These are phyloP conservation scores for Psix sp. DNA, from an alignment of 1,140 invertebrate genomes.

Conservation along the genomic window DNA sequence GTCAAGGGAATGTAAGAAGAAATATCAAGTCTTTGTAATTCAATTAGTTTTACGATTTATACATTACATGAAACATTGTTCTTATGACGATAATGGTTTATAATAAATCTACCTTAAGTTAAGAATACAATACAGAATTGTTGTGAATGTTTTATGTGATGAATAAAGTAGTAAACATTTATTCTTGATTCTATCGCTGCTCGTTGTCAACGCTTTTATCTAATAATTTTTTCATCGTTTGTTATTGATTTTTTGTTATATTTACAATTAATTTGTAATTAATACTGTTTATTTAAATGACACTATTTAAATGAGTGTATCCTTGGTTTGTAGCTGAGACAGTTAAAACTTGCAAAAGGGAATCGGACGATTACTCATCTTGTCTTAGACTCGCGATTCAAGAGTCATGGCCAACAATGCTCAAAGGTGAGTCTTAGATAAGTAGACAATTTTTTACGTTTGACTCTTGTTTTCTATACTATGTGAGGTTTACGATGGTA, in stretches of 20 bases:
- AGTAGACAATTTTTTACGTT: slow-evolving; percentile 13
- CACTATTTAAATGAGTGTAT: slow-evolving; percentile 21
- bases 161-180: no score
- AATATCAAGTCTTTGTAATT: neutral
- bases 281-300: slow-evolving; percentile 5
- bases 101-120: no score
- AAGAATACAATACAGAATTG: no score
- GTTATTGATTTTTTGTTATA: slow-evolving; percentile 4
- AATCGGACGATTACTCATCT: slow-evolving; percentile 68
- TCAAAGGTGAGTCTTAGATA: slow-evolving; percentile 64
- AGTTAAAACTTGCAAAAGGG: slow-evolving; percentile 69
- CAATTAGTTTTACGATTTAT: neutral
- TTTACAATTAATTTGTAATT: slow-evolving; percentile 5
- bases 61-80: no score
- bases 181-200: no score
- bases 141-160: no score
- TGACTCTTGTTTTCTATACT: no score
- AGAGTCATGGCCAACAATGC: slow-evolving; percentile 71
- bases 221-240: neutral
- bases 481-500: no score
- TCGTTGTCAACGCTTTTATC: no score
- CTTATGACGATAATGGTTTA: no score
- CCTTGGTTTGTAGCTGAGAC: slow-evolving; percentile 55
- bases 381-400: slow-evolving; percentile 72
- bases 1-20: neutral